These are phyloP conservation scores for Datnioides undecimradiatus DNA, from an alignment of 2,113 vertebrate species.

Conservation along the genomic window DNA sequence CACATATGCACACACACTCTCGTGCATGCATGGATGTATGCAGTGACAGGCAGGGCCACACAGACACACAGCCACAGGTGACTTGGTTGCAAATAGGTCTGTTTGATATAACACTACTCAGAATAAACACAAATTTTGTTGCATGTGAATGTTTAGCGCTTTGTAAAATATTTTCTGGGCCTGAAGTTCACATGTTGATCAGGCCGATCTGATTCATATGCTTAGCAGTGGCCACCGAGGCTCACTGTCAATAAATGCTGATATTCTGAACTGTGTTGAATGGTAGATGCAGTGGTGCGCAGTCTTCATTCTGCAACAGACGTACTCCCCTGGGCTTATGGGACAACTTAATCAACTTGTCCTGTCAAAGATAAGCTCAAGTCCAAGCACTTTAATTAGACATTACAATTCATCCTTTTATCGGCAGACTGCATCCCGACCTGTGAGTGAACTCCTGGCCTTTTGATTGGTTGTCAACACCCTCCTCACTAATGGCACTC, in stretches of 20 bases:
- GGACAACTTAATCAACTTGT: slow-evolving; percentile 25
- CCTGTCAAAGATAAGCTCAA: slow-evolving; percentile 30
- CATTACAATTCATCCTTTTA: slow-evolving; percentile 26
- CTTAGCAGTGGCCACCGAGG: background rate
- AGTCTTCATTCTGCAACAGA: background rate
- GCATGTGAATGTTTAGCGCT: background rate
- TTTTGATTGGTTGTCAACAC: slow-evolving; percentile 70
- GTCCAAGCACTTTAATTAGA: slow-evolving; percentile 32
- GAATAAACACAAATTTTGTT: no score
- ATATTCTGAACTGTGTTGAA: background rate
- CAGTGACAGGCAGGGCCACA: background rate
- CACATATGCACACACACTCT: slow-evolving; percentile 42
- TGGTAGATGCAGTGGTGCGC: background rate
- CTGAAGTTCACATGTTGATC: background rate
- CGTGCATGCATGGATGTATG: background rate
- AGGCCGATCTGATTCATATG: background rate
- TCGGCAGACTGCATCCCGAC: slow-evolving; percentile 39
- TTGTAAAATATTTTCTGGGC: background rate
- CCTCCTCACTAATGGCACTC: slow-evolving; percentile 35
- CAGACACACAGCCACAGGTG: background rate
- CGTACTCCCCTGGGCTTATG: no score
- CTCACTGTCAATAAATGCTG: background rate
- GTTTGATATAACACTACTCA: no score
- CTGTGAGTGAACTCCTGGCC: slow-evolving; percentile 52
- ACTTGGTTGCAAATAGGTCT: background rate